Conservation (phyloP, 2,888 invertebrate genomes). For the Rhagonycha fulva region DNA sequence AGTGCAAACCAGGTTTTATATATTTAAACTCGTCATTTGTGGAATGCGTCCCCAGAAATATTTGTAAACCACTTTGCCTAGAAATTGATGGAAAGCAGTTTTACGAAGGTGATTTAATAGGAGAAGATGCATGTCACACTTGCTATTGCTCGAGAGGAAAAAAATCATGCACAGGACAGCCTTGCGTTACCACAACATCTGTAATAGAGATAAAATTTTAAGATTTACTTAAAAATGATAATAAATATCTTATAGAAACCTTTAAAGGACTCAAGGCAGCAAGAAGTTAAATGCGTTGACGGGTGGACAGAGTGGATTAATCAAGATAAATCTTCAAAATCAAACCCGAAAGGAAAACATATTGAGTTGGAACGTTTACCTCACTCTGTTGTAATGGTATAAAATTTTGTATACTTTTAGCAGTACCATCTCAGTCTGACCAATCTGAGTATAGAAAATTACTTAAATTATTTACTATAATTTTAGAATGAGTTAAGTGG, state of each 20-base stretch:
- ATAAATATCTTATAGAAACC: neutral
- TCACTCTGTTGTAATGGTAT: slow-evolving; percentile 59
- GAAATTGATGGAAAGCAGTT: slow-evolving; percentile 68
- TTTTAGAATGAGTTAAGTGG: slow-evolving; percentile 30
- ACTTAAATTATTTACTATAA: neutral
- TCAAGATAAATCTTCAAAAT: slow-evolving; percentile 52
- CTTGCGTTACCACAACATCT: slow-evolving; percentile 59
- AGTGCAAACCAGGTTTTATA: slow-evolving; percentile 75
- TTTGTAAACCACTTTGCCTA: slow-evolving; percentile 74
- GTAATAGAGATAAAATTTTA: slow-evolving; percentile 35
- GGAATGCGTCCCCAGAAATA: slow-evolving; percentile 75
- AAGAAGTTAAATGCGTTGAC: slow-evolving; percentile 57
- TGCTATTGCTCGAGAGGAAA: slow-evolving; percentile 76
- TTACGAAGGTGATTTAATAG: slow-evolving; percentile 78
- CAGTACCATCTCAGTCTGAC: neutral
- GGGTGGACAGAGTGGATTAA: slow-evolving; percentile 87
- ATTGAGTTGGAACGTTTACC: slow-evolving; percentile 66
- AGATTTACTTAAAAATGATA: neutral
- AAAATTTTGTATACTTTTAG: slow-evolving; percentile 17
- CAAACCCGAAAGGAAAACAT: slow-evolving; percentile 46
- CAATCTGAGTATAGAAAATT: neutral
- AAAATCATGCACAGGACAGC: slow-evolving; percentile 71
- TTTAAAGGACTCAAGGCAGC: slow-evolving; percentile 36
- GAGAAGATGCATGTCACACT: slow-evolving; percentile 77
- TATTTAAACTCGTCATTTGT: slow-evolving; percentile 69